Conservation (phyloP, 2,797 vertebrate genomes). For the Ispidina picta region DNA sequence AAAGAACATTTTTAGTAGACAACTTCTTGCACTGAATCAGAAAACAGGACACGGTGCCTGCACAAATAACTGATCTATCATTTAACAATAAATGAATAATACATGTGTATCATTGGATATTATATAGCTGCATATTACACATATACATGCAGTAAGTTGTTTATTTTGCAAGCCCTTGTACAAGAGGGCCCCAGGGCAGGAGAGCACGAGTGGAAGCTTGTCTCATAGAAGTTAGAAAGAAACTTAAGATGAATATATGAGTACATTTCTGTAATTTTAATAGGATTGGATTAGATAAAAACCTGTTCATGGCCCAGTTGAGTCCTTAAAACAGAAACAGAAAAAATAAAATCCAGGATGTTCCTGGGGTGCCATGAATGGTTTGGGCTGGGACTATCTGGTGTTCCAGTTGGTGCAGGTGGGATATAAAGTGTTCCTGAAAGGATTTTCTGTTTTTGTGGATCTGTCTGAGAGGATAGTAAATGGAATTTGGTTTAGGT, state of each 20-base stretch:
- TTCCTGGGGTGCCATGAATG: accelerated
- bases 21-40: neutral
- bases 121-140: neutral
- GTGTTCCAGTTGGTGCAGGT: neutral
- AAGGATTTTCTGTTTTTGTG: neutral
- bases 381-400: neutral
- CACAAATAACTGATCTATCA: neutral
- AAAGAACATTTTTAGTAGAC: neutral
- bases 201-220: neutral
- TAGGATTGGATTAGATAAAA: neutral
- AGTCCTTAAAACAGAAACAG: neutral
- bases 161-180: neutral
- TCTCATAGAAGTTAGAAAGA: neutral
- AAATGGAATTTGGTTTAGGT: neutral
- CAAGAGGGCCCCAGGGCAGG: neutral
- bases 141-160: neutral
- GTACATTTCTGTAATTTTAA: neutral
- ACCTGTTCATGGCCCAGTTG: neutral
- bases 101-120: neutral
- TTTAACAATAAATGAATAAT: neutral
- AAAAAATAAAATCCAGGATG: neutral
- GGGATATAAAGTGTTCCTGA: neutral
- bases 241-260: neutral
- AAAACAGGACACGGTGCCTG: neutral
- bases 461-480: neutral